Percentiles rank a stretch among this genome's conserved stretches.
phyloP scores from a whole-genome alignment of 2,888 invertebrate genomes.

The Polietes domitor region DNA sequence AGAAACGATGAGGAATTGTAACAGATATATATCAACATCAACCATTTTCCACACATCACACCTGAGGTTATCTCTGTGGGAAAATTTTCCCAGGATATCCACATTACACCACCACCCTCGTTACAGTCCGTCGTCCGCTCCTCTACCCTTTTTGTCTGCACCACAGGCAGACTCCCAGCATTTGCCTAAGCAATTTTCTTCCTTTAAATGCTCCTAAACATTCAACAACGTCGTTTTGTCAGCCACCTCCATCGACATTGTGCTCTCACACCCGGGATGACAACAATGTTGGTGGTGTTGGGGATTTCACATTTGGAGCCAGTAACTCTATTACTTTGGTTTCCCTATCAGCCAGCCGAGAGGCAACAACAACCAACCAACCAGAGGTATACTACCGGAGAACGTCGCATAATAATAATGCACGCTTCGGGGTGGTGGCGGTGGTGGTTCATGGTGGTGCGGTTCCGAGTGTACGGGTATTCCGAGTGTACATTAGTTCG shows the following conservation, averaged over 20 bases:
- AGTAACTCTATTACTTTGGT: conserved; percentile 40
- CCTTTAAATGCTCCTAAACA: conserved; percentile 25
- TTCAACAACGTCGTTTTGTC: neutral
- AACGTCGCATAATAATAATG: conserved; percentile 4
- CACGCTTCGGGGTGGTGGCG: conserved; percentile 20
- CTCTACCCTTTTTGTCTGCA: neutral
- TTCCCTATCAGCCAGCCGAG: neutral
- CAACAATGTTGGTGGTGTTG: conserved; percentile 5
- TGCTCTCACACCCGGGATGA: neutral
- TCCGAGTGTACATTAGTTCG: neutral
- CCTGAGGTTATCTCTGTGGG: too few species aligned
- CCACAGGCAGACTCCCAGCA: neutral
- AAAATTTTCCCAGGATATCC: too few species aligned
- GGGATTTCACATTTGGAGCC: neutral
- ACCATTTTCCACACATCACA: too few species aligned
- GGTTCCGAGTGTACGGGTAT: neutral
- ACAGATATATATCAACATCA: too few species aligned
- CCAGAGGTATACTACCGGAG: neutral
- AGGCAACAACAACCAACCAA: neutral
- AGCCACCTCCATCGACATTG: neutral
- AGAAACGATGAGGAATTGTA: too few species aligned
- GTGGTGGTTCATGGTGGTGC: conserved; percentile 8
- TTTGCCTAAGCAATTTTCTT: conserved; percentile 34
- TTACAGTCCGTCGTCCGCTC: neutral
- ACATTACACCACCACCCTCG: neutral